These are phyloP conservation scores for Pardosa pseudoannulata DNA, from an alignment of 2,888 invertebrate species.

Conservation along the genomic window DNA sequence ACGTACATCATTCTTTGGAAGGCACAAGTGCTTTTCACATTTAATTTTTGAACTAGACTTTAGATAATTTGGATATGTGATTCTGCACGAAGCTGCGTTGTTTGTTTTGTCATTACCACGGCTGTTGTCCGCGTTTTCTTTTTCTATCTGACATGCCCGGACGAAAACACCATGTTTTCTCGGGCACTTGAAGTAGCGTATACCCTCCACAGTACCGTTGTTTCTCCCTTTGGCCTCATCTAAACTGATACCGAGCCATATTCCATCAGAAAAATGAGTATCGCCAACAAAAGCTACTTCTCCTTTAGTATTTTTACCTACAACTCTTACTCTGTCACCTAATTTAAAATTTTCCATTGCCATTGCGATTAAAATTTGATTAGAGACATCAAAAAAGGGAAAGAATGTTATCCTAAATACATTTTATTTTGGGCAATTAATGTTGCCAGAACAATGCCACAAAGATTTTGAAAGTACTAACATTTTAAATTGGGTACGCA, in stretches of 20 bases:
- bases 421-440: too few relatives aligned
- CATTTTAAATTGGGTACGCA: too few relatives aligned
- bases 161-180: slow-evolving; percentile 46
- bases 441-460: too few relatives aligned
- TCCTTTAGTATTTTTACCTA: slow-evolving; percentile 29
- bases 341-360: slow-evolving; percentile 20
- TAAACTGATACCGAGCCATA: slow-evolving; percentile 34
- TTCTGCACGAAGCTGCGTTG: background rate
- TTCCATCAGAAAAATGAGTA: slow-evolving; percentile 24
- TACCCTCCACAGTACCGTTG: slow-evolving; percentile 29
- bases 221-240: slow-evolving; percentile 45
- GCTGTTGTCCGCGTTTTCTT: background rate
- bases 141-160: slow-evolving; percentile 25
- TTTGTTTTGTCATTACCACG: background rate
- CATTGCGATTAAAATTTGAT: too few relatives aligned
- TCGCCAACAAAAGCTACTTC: slow-evolving; percentile 34
- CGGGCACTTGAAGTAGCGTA: slow-evolving; percentile 42
- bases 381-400: too few relatives aligned
- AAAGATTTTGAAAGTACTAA: too few relatives aligned
- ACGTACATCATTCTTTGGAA: background rate
- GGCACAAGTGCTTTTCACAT: background rate
- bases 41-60: slow-evolving; percentile 1
- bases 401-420: too few relatives aligned
- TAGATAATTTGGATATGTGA: slow-evolving; percentile 20
- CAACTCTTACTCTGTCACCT: slow-evolving; percentile 27